Conservation (phyloP, 2,888 invertebrate species). For the Agrochola circellaris region DNA sequence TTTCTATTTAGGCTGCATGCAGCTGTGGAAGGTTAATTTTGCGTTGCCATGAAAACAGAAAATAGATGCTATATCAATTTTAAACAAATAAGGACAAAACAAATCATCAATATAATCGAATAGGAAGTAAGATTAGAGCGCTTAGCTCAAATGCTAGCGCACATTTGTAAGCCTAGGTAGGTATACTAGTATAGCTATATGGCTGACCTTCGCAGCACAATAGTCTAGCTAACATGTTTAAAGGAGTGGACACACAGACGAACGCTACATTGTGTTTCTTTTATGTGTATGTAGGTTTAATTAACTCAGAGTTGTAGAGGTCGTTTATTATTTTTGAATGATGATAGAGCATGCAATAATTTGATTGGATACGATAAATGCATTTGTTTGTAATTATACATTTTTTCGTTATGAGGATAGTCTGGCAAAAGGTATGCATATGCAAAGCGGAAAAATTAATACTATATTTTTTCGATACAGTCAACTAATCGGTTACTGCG, state of each 20-base stretch:
- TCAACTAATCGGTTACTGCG: no score
- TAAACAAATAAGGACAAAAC: not conserved
- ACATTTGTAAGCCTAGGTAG: conserved; percentile 70
- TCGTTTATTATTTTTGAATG: conserved; percentile 34
- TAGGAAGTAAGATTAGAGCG: conserved; percentile 61
- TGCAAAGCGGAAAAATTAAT: not conserved
- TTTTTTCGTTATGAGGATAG: not conserved
- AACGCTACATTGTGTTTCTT: conserved; percentile 58
- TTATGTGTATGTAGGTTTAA: conserved; percentile 47
- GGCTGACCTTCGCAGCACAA: conserved; percentile 85
- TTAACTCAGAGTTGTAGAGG: conserved; percentile 38
- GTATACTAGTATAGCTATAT: conserved; percentile 71
- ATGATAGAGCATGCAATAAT: conserved; percentile 22
- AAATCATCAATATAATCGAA: conserved; percentile 31
- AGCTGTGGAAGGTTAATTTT: not conserved
- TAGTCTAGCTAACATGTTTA: conserved; percentile 79
- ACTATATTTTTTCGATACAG: not conserved
- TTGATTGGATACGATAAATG: conserved; percentile 4
- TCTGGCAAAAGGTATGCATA: not conserved
- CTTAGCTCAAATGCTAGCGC: conserved; percentile 60
- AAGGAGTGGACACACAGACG: conserved; percentile 77
- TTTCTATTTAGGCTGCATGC: not conserved
- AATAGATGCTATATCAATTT: not conserved
- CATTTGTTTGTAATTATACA: not conserved
- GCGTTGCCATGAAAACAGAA: not conserved